Conservation (phyloP, 2,797 vertebrate species). For the Okamejei kenojei region DNA sequence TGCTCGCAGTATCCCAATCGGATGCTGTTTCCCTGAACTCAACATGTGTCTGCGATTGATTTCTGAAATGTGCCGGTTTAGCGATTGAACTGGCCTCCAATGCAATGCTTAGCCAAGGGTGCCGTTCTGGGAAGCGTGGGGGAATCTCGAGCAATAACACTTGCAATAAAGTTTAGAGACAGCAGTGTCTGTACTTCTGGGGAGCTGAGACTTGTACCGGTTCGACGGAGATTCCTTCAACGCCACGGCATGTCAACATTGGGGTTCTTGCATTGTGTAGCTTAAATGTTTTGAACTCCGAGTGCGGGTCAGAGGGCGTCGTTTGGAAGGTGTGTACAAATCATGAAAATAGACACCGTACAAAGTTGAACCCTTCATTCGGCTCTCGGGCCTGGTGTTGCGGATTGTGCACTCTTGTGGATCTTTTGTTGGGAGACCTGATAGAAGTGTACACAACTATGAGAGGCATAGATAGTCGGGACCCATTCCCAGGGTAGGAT, state of each 20-base stretch:
- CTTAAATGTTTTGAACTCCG: background rate
- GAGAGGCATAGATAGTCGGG: no score
- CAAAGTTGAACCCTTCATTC: background rate
- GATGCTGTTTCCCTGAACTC: no score
- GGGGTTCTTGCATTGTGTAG: background rate
- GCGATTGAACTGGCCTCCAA: no score
- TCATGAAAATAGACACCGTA: background rate
- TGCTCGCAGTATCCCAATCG: background rate
- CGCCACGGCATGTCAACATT: background rate
- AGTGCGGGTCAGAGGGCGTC: background rate
- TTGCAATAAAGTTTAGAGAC: background rate
- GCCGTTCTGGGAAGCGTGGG: background rate
- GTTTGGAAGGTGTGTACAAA: background rate
- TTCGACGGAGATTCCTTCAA: background rate
- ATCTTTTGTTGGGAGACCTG: no score
- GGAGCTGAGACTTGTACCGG: background rate
- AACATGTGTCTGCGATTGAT: background rate
- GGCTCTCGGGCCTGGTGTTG: background rate
- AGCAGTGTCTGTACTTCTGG: background rate
- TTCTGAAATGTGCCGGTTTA: background rate
- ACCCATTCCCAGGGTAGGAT: no score
- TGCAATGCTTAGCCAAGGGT: background rate
- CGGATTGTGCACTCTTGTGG: background rate
- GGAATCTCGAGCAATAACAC: no score
- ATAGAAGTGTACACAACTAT: no score